Base-by-base conservation (phyloP, 2,888 invertebrate species). In the Tricholauxania praeusta region DNA sequence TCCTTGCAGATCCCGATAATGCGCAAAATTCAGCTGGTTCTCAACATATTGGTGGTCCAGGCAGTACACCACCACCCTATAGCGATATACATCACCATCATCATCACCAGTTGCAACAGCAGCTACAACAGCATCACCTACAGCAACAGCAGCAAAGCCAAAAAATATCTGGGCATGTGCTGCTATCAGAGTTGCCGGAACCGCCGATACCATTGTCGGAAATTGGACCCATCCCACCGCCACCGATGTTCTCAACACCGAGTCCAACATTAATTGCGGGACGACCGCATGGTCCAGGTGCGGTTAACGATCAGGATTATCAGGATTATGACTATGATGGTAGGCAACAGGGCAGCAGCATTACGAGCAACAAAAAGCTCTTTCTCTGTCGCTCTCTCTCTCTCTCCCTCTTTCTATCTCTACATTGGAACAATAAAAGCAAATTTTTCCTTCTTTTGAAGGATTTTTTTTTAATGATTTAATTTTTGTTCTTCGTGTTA, bases 191-290 rank as follows among this genome's bases (percentile, higher is more conserved):
- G 86, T 90, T 96, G 85, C 96, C 96, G 79, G 96, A 96, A 88
- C 96, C 96, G 79, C 96, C 96, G 80, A 96, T 96, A 84, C 95
- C 96, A 72, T 89, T 96, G 78, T 95, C 96, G 78, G 96, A 97
- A 85, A 96, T 97, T 88, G 96, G 96, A 77, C 96, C 96, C 79
- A 95, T 95, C 87, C 95, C 95, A 83, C 96, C 96, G 82, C 96
- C 96, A 83, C 96, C 96, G 79, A 97, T 97, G 96, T 96, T 97
- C 91, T 95, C 95, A 88, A 95, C 96, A 82, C 94, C 94, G 79
- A 94, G 93, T 88, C 94, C 93, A 78, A 90, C 90, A 78, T 88
- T 93, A 80, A 88, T 91, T 76, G 88, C 89, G 78, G 89, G 90
- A 81, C 90, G 89, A 79, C 87, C 87, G 77, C 88, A 89, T 80